These are phyloP conservation scores for Lethenteron reissneri DNA, from an alignment of 2,113 vertebrate species.

Conservation along the genomic window DNA sequence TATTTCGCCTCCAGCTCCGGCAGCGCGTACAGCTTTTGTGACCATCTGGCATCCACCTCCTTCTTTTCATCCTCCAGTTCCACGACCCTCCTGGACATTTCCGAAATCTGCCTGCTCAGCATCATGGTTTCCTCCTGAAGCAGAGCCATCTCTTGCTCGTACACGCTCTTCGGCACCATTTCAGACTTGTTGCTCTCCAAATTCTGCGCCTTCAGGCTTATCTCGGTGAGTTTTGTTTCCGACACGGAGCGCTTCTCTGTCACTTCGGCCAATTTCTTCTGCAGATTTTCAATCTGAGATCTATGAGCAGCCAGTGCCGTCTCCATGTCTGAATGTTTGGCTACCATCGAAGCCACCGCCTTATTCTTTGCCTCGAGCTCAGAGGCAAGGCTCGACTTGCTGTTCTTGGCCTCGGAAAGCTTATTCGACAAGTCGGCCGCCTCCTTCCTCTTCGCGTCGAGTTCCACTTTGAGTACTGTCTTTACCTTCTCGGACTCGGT, in stretches of 20 bases:
- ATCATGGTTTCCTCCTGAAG: constrained; percentile 26
- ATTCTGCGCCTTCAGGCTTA: not conserved
- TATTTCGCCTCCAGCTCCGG: constrained; percentile 1
- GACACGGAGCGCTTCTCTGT: constrained; percentile 23
- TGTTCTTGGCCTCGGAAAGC: not conserved
- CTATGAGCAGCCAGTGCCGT: not conserved
- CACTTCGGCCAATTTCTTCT: constrained; percentile 41
- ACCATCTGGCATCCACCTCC: constrained; percentile 19
- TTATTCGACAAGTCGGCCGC: not conserved
- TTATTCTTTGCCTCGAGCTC: not conserved
- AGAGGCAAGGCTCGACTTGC: not conserved
- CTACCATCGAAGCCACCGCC: not conserved
- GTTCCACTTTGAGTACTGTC: constrained; percentile 1
- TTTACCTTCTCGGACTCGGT: constrained; percentile 3
- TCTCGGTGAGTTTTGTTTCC: not conserved
- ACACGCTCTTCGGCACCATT: constrained; percentile 33
- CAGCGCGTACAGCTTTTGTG: constrained; percentile 24
- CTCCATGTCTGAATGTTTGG: not conserved
- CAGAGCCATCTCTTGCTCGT: constrained; percentile 29
- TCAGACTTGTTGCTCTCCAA: constrained; percentile 25
- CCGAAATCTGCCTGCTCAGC: constrained; percentile 23
- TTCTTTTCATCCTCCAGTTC: constrained; percentile 27
- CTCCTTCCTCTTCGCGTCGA: not conserved
- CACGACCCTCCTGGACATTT: constrained; percentile 30
- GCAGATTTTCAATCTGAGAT: constrained; percentile 36